Conservation (phyloP, 2,797 vertebrate genomes). For the Merluccius polli region DNA sequence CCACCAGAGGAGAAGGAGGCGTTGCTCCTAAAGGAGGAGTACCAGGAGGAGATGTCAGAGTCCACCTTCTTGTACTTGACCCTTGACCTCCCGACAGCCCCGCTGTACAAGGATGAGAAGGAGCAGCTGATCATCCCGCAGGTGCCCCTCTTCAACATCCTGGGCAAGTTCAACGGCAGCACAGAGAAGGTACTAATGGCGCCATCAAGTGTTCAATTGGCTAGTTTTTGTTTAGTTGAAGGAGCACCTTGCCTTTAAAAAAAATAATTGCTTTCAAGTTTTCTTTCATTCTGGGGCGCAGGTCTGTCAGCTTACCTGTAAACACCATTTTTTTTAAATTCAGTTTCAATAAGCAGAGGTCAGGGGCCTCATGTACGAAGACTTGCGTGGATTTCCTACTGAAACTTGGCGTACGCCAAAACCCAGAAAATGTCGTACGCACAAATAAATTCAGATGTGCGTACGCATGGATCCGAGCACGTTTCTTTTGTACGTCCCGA, state of each 20-base stretch:
- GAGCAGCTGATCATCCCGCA: conserved; percentile 98
- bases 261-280: no score
- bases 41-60: conserved; percentile 93
- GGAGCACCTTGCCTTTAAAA: background rate
- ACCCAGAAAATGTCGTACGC: no score
- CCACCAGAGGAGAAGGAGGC: conserved; percentile 90
- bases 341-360: no score
- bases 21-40: conserved; percentile 85
- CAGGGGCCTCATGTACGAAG: no score
- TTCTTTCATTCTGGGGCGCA: background rate
- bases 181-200: conserved; percentile 82
- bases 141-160: conserved; percentile 95
- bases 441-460: no score
- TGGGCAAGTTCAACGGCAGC: conserved; percentile 91
- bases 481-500: no score
- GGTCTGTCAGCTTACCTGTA: background rate
- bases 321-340: background rate
- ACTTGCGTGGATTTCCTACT: no score
- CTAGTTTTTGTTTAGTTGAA: background rate
- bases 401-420: no score
- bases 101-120: conserved; percentile 96
- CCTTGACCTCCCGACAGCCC: conserved; percentile 92
- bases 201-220: background rate
- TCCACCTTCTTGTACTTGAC: conserved; percentile 94
- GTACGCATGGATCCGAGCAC: no score